Evolutionary conservation across 2,113 vertebrate species (phyloP).

Genomic region (Mesoclemmys tuberculata): DNA sequence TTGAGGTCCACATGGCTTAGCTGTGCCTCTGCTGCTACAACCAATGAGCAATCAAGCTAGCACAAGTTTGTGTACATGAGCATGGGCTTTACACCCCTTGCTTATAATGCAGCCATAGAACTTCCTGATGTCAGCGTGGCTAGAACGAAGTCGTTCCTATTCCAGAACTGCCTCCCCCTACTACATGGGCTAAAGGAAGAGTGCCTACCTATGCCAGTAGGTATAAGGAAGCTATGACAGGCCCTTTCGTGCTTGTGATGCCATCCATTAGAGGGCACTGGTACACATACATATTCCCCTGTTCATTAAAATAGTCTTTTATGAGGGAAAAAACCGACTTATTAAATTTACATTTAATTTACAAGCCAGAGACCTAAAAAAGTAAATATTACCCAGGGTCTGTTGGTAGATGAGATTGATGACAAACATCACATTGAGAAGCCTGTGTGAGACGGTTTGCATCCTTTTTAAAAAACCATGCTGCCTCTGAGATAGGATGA

Average conservation of each 20-base stretch:
- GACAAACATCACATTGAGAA: background rate
- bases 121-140: background rate
- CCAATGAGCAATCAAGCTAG: background rate
- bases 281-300: background rate
- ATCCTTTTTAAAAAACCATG: background rate
- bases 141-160: background rate
- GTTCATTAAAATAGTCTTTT: background rate
- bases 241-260: background rate
- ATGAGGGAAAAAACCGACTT: background rate
- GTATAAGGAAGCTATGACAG: fast-evolving
- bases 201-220: background rate
- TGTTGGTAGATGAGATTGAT: constrained; percentile 2
- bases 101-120: background rate
- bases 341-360: background rate
- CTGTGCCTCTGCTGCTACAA: background rate
- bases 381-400: background rate
- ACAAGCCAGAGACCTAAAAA: background rate
- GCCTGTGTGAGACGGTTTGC: background rate
- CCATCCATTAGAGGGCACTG: fast-evolving
- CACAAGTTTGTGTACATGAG: background rate
- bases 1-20: background rate
- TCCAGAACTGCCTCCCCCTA: background rate
- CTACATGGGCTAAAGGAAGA: background rate
- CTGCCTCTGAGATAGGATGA: background rate
- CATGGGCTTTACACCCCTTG: background rate